A percentile compares a stretch with the other conserved stretches of the same genome.
phyloP scores from a whole-genome alignment of 2,888 invertebrate species.

The Xanthorhoe spadicearia region DNA sequence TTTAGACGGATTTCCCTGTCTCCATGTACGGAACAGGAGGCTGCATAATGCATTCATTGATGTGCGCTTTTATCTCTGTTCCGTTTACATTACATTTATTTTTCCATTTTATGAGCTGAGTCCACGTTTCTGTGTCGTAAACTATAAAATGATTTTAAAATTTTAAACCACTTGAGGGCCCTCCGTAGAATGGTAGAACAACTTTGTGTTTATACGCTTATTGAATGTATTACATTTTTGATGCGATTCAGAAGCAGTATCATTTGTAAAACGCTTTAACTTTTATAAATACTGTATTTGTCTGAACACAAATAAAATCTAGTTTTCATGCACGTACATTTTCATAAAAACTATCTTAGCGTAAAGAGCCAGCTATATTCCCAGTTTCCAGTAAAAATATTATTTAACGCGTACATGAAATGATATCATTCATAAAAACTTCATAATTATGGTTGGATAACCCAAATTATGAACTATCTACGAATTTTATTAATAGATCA shows the following conservation, averaged over 20 bases:
- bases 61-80: conserved; percentile 42
- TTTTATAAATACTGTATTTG: too few species aligned
- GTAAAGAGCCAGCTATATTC: too few species aligned
- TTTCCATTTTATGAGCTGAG: conserved; percentile 42
- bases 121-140: conserved; percentile 29
- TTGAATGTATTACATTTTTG: neutral
- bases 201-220: neutral
- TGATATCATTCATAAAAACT: too few species aligned
- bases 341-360: too few species aligned
- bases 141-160: conserved; percentile 25
- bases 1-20: conserved; percentile 42
- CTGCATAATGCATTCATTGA: conserved; percentile 50
- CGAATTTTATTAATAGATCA: too few species aligned
- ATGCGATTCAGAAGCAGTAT: neutral
- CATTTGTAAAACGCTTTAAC: too few species aligned
- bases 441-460: too few species aligned
- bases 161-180: conserved; percentile 3
- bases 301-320: too few species aligned
- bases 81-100: conserved; percentile 47
- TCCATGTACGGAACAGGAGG: conserved; percentile 42
- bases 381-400: too few species aligned
- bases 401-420: too few species aligned
- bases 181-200: neutral
- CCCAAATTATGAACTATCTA: too few species aligned
- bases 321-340: too few species aligned